phyloP scores from a whole-genome alignment of 2,113 vertebrate genomes.

The Felis chaus region DNA sequence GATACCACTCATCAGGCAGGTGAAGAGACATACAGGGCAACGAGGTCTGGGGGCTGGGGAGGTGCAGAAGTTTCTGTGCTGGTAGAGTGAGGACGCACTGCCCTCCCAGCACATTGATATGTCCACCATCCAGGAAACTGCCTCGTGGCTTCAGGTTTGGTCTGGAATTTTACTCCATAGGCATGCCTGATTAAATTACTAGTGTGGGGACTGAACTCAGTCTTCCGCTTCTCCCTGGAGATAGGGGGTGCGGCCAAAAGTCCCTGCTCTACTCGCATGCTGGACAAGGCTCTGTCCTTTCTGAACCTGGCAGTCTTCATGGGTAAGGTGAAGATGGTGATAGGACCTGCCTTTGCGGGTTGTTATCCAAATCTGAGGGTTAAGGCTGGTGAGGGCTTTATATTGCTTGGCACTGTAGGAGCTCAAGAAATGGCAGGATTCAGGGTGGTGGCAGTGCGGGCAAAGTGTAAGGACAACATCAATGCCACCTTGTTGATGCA shows the following conservation, averaged over 20 bases:
- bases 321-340: not conserved
- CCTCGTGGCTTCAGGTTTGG: accelerated
- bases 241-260: no score
- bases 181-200: not conserved
- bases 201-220: accelerated
- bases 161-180: accelerated
- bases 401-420: accelerated
- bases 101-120: accelerated
- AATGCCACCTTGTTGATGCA: accelerated
- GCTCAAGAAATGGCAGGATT: not conserved
- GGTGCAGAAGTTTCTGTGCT: not conserved
- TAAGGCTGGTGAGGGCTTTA: not conserved
- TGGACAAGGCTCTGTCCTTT: not conserved
- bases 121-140: not conserved
- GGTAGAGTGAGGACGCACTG: accelerated
- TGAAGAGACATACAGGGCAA: not conserved
- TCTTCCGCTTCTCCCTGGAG: not conserved
- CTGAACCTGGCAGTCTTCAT: not conserved
- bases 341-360: not conserved
- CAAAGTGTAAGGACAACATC: accelerated
- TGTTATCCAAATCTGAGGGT: not conserved
- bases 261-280: accelerated
- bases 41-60: not conserved
- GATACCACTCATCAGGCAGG: not conserved
- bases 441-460: not conserved